Conservation (phyloP, 53 echinoderm and acorn worm species). For the Crossaster papposus region DNA sequence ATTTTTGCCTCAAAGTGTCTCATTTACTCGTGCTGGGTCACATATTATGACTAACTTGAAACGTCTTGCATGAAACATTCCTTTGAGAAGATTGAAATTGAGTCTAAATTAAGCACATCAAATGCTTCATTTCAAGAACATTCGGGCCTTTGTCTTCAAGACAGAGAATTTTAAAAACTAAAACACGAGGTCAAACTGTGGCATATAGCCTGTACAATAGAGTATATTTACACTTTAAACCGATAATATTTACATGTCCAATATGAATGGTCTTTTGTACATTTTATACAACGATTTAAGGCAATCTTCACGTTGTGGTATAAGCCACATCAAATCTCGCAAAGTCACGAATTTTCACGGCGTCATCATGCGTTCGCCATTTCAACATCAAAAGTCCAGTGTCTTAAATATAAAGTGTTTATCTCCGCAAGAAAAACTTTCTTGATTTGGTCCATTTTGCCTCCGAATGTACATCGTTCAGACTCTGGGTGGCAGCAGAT, state of each 20-base stretch:
- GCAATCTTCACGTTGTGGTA: not conserved
- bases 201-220: not conserved
- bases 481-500: not conserved
- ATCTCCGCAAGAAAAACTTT: too few species aligned
- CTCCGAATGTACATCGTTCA: not conserved
- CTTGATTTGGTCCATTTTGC: not conserved
- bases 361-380: not conserved
- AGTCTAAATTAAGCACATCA: too few species aligned
- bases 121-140: not conserved
- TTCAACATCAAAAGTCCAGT: not conserved
- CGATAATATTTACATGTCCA: not conserved
- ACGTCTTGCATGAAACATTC: too few species aligned
- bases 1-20: too few species aligned
- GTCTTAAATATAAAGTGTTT: not conserved
- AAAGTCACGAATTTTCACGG: not conserved
- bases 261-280: not conserved
- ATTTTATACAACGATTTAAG: constrained; percentile 2
- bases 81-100: too few species aligned
- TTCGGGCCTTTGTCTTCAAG: not conserved
- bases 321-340: not conserved
- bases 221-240: not conserved
- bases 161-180: too few species aligned
- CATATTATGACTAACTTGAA: too few species aligned
- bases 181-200: not conserved
- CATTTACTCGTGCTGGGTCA: too few species aligned